Evolutionary conservation across 1,140 invertebrate species (phyloP), one percentile per base, ranked within the genome.

Genomic region (Brachionus sp.): DNA sequence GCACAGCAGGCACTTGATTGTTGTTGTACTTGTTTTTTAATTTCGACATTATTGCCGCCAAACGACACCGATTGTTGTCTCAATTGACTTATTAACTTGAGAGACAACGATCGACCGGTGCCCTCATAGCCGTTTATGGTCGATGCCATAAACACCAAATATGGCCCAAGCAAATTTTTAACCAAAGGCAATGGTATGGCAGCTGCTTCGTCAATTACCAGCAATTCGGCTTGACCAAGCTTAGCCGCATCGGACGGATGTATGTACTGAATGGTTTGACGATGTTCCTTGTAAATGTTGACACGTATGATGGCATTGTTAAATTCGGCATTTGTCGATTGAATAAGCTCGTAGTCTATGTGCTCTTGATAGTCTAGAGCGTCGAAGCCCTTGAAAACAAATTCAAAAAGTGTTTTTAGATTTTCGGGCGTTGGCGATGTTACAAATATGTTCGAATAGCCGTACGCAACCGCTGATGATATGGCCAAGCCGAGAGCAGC

Each of bases 71-170:
- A 86, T 84, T 94, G 93, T 46, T 91, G 89, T 77, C 94, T 88
- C 0, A 99, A 90, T 86, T 99, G 95, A 84, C 96, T 92, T 16
- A 99, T 92, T 1, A 99, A 89, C 90, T 99, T 99, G 12, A 99
- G 89, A 0, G 96, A 98, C 4, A 99, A 90, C 1, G 96, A 98
- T 23, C 97, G 90, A 0, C 97, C 97, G 0, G 98, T 99, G 77
- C 98, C 98, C 91, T 99, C 98, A 89, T 99, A 98, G 86, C 96
- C 97, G 87, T 97, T 97, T 37, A 98, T 95, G 0, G 98, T 99
- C 0, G 97, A 99, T 0, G 98, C 93, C 86, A 99, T 92, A 87
- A 99, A 96, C 42, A 99, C 90, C 87, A 98, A 98, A 0, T 96
- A 95, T 0, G 46, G 23, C 0, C 82, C 82, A 3, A 85, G 90